These are phyloP conservation scores for Synergus gifuensis DNA, from an alignment of 2,888 invertebrate genomes.

Conservation along the genomic window DNA sequence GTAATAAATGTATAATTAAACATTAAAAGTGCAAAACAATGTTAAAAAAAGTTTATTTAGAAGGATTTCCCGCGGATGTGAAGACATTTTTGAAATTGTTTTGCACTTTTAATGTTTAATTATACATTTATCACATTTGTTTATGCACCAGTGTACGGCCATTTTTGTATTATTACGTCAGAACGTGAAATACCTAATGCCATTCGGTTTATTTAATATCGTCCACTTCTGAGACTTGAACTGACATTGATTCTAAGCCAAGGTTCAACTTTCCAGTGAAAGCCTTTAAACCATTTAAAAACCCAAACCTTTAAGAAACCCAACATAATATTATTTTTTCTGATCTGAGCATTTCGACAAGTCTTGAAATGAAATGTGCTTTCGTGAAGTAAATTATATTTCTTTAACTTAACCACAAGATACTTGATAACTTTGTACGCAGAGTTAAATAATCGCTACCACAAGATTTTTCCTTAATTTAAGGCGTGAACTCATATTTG, in stretches of 20 bases:
- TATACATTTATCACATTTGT: too few relatives aligned
- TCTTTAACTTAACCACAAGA: neutral
- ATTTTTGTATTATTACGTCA: too few relatives aligned
- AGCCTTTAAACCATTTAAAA: slow-evolving; percentile 8
- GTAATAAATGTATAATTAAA: too few relatives aligned
- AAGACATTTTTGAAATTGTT: too few relatives aligned
- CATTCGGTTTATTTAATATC: slow-evolving; percentile 5
- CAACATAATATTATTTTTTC: neutral
- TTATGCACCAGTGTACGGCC: too few relatives aligned
- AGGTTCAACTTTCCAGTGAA: slow-evolving; percentile 26
- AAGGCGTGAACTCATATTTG: neutral
- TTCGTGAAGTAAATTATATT: neutral
- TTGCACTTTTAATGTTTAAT: too few relatives aligned
- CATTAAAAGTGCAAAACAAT: too few relatives aligned
- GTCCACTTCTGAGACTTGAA: slow-evolving; percentile 6
- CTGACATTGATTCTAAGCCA: slow-evolving; percentile 25
- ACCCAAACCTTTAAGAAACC: neutral
- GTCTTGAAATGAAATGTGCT: neutral
- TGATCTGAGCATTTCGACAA: neutral
- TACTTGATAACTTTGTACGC: neutral
- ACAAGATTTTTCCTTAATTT: neutral
- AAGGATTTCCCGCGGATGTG: too few relatives aligned
- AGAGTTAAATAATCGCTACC: neutral
- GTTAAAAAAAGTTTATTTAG: too few relatives aligned
- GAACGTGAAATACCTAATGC: too few relatives aligned